Conservation (phyloP, 1,140 invertebrate species). For the Drosophila neocordata region DNA sequence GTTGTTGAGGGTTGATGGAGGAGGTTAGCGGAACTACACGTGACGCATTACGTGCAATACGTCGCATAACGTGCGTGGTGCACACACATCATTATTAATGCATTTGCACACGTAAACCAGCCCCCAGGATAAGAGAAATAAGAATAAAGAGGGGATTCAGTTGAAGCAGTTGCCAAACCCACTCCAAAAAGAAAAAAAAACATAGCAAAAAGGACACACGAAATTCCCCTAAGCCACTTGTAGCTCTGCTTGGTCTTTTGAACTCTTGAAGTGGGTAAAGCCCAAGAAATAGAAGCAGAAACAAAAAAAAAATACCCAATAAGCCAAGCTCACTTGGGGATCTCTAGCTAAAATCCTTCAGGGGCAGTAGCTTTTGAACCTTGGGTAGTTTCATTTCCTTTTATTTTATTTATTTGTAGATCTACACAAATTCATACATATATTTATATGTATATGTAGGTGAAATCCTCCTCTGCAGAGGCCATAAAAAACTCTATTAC, state of each 20-base stretch:
- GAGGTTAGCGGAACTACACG: constrained; percentile 24
- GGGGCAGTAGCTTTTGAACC: constrained; percentile 14
- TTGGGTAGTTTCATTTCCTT: constrained; percentile 20
- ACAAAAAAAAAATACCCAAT: background rate
- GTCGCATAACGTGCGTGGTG: constrained; percentile 59
- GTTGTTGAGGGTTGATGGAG: background rate
- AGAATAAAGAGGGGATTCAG: background rate
- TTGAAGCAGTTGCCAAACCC: constrained; percentile 26
- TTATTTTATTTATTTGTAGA: constrained; percentile 30
- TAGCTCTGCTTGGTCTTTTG: constrained; percentile 35
- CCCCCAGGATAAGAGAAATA: background rate
- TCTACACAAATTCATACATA: background rate
- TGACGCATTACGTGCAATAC: constrained; percentile 70
- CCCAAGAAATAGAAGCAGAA: background rate
- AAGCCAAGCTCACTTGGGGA: constrained; percentile 19
- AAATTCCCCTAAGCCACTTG: constrained; percentile 55
- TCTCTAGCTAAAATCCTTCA: background rate
- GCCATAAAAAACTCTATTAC: constrained; percentile 28
- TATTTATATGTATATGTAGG: background rate
- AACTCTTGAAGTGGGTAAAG: constrained; percentile 47
- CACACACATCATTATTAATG: constrained; percentile 78
- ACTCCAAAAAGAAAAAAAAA: background rate
- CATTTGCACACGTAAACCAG: constrained; percentile 60
- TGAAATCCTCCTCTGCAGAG: background rate
- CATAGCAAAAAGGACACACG: background rate